Conservation (phyloP, 2,113 vertebrate genomes). For the Scatophagus argus region DNA sequence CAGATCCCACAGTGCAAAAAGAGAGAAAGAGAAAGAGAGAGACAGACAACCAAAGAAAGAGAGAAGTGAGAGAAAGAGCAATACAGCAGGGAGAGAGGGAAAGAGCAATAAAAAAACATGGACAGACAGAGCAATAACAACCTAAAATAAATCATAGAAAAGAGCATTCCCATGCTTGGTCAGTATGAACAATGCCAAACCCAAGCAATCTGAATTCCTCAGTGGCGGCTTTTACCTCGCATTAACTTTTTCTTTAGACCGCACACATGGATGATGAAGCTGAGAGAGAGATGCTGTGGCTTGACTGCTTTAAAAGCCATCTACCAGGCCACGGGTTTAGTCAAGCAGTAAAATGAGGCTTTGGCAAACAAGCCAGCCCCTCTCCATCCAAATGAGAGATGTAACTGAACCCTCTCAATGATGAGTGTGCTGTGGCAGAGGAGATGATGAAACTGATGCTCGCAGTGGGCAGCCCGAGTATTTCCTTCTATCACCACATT, state of each 20-base stretch:
- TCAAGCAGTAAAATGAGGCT: conserved; percentile 61
- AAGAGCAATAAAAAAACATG: conserved; percentile 37
- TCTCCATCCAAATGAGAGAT: conserved; percentile 47
- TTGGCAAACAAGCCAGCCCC: conserved; percentile 20
- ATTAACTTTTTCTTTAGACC: conserved; percentile 68
- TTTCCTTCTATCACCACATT: conserved; percentile 50
- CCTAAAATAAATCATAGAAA: conserved; percentile 65
- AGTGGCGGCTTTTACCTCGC: conserved; percentile 62
- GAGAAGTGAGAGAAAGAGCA: conserved; percentile 27
- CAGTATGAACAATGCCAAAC: conserved; percentile 59
- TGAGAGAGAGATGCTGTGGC: conserved; percentile 20
- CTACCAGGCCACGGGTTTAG: conserved; percentile 44
- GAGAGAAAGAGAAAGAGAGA: conserved; percentile 18
- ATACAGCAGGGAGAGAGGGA: conserved; percentile 38
- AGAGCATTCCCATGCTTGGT: conserved; percentile 58
- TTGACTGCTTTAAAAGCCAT: conserved; percentile 61
- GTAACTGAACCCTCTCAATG: conserved; percentile 48
- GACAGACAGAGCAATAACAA: conserved; percentile 58
- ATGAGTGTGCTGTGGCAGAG: conserved; percentile 44
- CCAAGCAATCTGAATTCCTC: conserved; percentile 60
- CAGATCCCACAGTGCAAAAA: conserved; percentile 53
- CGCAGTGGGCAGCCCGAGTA: conserved; percentile 28
- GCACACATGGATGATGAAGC: conserved; percentile 67
- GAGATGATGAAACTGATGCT: conserved; percentile 51
- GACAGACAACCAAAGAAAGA: conserved; percentile 30